Evolutionary conservation across 2,113 vertebrate species (phyloP).

Genomic region (Sialia sialis): DNA sequence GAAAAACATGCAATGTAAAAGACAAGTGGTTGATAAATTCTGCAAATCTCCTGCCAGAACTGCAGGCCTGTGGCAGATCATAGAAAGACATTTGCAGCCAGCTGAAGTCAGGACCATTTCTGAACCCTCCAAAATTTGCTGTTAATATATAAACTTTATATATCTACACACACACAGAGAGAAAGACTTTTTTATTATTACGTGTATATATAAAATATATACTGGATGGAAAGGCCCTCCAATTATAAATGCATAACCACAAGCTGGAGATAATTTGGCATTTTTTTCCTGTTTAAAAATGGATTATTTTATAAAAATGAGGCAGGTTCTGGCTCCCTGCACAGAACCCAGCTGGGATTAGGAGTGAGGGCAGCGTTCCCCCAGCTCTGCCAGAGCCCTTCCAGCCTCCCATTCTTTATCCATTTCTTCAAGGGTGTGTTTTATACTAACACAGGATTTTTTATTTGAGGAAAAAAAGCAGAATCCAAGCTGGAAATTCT

Average conservation of each 20-base stretch:
- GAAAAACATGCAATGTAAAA: background rate
- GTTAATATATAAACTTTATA: background rate
- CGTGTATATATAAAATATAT: slow-evolving; percentile 19
- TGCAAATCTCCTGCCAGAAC: background rate
- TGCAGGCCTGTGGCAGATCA: background rate
- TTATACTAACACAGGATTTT: background rate
- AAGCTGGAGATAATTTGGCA: background rate
- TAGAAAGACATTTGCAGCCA: background rate
- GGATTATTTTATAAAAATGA: background rate
- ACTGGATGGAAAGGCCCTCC: background rate
- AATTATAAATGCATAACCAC: background rate
- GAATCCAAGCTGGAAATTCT: background rate
- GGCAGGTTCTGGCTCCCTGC: background rate
- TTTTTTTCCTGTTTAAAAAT: background rate
- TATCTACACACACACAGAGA: background rate
- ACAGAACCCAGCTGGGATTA: background rate
- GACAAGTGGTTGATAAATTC: background rate
- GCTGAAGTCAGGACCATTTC: background rate
- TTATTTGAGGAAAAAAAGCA: background rate
- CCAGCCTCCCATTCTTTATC: background rate
- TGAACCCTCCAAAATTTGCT: background rate
- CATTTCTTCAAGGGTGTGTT: background rate
- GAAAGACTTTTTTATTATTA: slow-evolving; percentile 18
- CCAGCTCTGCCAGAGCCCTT: background rate
- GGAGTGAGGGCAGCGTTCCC: background rate